Conservation (phyloP, 2,888 invertebrate genomes). For the Formica aserva region DNA sequence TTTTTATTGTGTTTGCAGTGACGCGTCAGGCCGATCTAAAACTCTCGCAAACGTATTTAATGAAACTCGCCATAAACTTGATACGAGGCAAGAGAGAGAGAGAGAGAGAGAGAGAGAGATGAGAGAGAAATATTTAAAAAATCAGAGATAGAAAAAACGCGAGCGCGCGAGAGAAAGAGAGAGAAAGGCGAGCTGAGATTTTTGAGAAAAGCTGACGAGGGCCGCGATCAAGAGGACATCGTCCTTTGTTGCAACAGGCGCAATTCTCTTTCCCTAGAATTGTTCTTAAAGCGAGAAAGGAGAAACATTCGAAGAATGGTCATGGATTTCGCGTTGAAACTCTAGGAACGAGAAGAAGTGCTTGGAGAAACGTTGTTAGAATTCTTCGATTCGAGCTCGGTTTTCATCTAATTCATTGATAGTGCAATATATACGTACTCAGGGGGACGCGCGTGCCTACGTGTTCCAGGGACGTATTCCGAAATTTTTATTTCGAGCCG, state of each 20-base stretch:
- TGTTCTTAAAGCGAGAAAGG: constrained; percentile 32
- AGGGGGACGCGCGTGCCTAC: constrained; percentile 3
- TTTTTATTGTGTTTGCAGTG: constrained; percentile 80
- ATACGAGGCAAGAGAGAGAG: constrained; percentile 41
- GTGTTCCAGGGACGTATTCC: constrained; percentile 9
- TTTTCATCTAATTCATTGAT: constrained; percentile 67
- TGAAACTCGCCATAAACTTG: constrained; percentile 39
- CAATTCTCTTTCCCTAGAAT: constrained; percentile 76
- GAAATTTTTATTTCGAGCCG: constrained; percentile 37
- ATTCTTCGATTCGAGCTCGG: constrained; percentile 30
- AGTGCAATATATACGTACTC: constrained; percentile 75
- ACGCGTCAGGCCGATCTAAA: constrained; percentile 74
- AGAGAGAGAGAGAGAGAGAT: constrained; percentile 55
- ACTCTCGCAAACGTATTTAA: constrained; percentile 57
- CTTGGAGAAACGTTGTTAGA: constrained; percentile 10
- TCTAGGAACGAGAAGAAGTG: neutral
- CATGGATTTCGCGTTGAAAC: constrained; percentile 24
- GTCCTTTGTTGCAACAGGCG: constrained; percentile 83
- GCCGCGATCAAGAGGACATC: constrained; percentile 71
- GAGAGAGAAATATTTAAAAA: constrained; percentile 63
- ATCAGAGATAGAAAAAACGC: constrained; percentile 46
- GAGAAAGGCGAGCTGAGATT: constrained; percentile 31
- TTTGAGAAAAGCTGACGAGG: constrained; percentile 41
- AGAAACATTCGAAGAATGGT: constrained; percentile 20
- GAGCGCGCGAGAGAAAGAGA: neutral